Conservation (phyloP, 2,888 invertebrate genomes). For the Ophion obscuratus region DNA sequence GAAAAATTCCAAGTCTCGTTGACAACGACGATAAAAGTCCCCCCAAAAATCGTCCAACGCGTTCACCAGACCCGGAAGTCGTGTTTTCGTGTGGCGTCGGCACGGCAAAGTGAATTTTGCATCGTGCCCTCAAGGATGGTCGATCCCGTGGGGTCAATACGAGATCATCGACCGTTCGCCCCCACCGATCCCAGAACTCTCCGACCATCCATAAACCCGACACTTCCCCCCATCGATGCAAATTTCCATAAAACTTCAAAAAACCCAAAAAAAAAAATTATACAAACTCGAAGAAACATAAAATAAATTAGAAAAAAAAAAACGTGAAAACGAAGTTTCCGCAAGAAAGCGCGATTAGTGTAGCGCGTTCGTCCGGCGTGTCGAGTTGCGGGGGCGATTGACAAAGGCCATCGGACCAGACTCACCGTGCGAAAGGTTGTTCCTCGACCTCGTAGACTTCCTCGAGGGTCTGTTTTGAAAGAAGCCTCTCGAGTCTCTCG, state of each 20-base stretch:
- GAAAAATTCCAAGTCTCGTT: not conserved
- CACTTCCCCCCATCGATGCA: not conserved
- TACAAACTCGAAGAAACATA: not conserved
- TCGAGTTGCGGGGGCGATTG: conserved; percentile 5
- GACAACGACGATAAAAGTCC: not conserved
- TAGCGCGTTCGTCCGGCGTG: conserved; percentile 2
- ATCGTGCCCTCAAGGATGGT: conserved; percentile 59
- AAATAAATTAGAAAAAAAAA: not conserved
- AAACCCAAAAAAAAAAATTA: not conserved
- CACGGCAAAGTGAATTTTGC: conserved; percentile 29
- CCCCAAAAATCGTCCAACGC: not conserved
- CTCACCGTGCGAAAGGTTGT: conserved; percentile 83
- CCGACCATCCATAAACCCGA: not conserved
- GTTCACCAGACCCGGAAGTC: conserved; percentile 36
- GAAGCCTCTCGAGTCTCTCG: conserved; percentile 82
- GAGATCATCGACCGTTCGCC: conserved; percentile 47
- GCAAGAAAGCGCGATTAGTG: not conserved
- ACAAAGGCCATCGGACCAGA: conserved; percentile 9
- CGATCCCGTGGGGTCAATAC: conserved; percentile 70
- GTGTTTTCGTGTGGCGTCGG: conserved; percentile 10
- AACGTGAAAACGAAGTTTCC: not conserved
- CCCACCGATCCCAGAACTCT: not conserved
- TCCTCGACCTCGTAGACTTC: conserved; percentile 84
- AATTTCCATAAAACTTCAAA: not conserved
- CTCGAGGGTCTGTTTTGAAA: conserved; percentile 83